Evolutionary conservation across 1,140 invertebrate species (phyloP), one percentile per base, ranked within the genome.

Genomic region (Zaprionus taronus): DNA sequence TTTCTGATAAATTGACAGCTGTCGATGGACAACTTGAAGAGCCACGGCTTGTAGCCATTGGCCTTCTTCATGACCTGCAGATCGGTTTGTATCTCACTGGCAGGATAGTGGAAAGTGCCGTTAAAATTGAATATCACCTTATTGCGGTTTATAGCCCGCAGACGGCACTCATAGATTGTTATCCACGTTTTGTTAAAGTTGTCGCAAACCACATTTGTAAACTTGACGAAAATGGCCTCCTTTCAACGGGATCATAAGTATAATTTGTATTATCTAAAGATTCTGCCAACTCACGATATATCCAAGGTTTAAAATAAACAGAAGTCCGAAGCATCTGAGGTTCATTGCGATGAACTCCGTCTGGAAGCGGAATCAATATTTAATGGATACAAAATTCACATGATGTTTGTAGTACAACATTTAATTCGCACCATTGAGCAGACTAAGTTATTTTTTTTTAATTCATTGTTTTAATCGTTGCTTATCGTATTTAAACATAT

Each of bases 31-130:
- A 15, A 9, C 7, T 63, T 71, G 28, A 24, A 62, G 1, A 62
- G 58, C 58, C 68, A 71, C 3, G 60, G 60, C 36, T 71, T 63
- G 14, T 56, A 71, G 5, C 68, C 60, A 22, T 56, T 71, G 3
- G 34, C 68, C 15, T 53, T 56, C 17, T 71, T 41, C 7, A 70
- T 55, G 9, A 70, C 2, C 24, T 58, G 57, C 1, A 41, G 3
- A 15, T 20, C 49, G 0, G n/a, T 28, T 14, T 36, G 7, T n/a
- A n/a, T 9, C 9, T 24, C 17, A 31, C 17, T 28, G 15, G 7
- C 26, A 1, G 60, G 34, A 14, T 53, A 20, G 5, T 22, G 24
- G 1, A 63, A 12, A 1, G 68, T 63, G 24, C 47, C 5, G 56
- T 56, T 62, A 7, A 74, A 26, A 28, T 47, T 74, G 0, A 62